These are phyloP conservation scores for Planiliza haematocheilus DNA, from an alignment of 2,113 vertebrate genomes.

Conservation along the genomic window DNA sequence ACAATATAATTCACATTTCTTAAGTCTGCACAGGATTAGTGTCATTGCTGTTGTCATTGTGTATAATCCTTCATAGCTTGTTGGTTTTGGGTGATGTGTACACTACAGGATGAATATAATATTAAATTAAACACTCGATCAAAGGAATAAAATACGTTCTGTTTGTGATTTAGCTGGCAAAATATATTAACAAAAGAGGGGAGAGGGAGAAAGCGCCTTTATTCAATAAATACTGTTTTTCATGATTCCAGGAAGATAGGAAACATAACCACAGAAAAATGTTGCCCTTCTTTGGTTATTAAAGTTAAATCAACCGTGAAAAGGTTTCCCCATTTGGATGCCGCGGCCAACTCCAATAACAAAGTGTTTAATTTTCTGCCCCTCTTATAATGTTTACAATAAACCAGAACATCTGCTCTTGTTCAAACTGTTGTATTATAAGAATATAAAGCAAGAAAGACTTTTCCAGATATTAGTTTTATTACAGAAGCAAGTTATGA, in stretches of 20 bases:
- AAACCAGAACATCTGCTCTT: constrained; percentile 59
- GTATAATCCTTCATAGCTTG: too few species aligned
- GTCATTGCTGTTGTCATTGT: not conserved
- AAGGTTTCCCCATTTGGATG: constrained; percentile 41
- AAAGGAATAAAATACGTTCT: constrained; percentile 19
- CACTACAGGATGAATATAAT: not conserved
- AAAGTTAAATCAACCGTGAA: constrained; percentile 46
- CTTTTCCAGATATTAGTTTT: constrained; percentile 51
- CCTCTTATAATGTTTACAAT: constrained; percentile 61
- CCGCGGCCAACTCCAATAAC: constrained; percentile 39
- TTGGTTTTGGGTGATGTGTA: constrained; percentile 3
- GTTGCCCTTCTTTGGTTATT: constrained; percentile 50
- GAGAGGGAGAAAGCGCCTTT: constrained; percentile 8
- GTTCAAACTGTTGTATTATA: constrained; percentile 43
- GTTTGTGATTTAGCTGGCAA: constrained; percentile 33
- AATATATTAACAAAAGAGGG: constrained; percentile 31
- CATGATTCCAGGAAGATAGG: constrained; percentile 49
- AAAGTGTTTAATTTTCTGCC: constrained; percentile 76
- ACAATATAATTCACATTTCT: not conserved
- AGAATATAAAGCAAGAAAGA: constrained; percentile 43
- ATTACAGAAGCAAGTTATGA: constrained; percentile 41
- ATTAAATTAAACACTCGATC: constrained; percentile 12
- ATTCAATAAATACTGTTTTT: constrained; percentile 35
- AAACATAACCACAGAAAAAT: constrained; percentile 39
- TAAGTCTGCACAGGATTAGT: not conserved